Evolutionary conservation across 2,888 invertebrate species (phyloP), one percentile per base, ranked within the genome.

Genomic region (Hemaris fuciformis): DNA sequence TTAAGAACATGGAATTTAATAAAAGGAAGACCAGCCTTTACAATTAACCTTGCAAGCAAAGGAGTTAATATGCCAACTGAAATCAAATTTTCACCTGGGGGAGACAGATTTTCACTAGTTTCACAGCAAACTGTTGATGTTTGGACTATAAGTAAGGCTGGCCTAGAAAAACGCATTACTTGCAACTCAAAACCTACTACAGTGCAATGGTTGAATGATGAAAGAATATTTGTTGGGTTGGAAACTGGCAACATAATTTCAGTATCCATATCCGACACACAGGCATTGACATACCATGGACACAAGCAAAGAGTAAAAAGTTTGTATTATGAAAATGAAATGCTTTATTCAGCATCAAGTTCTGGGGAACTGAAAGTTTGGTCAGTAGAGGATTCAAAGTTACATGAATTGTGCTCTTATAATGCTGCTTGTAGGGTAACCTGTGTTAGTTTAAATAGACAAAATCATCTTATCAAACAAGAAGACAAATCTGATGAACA

Each of bases 1-100:
- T 85, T 99, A 53, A 93, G 96, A 75, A 98, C 98, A 2, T 99
- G 99, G 99, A 98, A 99, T 91, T 93, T 99, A 66, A 93, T 99
- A 0, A 98, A 98, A 84, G 99, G 98, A 0, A 94, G 98, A 64
- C 95, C 95, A 72, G 98, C 98, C 0, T 99, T 97, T 83, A 95
- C 96, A 0, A 97, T 96, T n/a, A 98, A 98, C 84, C 90, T 98
- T 34, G 94, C 95, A 66, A 95, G 94, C 76, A 96, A 95, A 88
- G 93, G 93, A 65, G 89, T 93, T 57, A 84, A 88, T 46, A 72
- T 87, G 76, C 86, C 91, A 48, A 85, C 90, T 73, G 94, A 94
- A 71, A 81, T 95, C 0, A 87, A 87, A 60, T 99, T 98, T 96
- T 96, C 96, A 57, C 95, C 96, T 3, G 93, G 94, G 72, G 98